phyloP scores from a whole-genome alignment of 2,888 invertebrate genomes.

The Caenorhabditis drosophilae region DNA sequence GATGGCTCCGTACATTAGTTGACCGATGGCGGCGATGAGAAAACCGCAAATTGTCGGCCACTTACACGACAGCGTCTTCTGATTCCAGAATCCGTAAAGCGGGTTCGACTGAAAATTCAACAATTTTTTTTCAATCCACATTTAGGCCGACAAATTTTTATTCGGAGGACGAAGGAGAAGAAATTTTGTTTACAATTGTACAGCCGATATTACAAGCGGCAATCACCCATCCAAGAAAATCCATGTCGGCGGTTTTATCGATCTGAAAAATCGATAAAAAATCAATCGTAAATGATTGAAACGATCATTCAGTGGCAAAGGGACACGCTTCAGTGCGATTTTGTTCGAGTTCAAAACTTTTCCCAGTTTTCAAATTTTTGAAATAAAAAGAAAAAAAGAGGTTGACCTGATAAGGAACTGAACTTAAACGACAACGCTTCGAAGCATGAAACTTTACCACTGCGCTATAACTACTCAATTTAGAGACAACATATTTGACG shows the following conservation, averaged over 20 bases:
- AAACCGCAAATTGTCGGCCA: slow-evolving; percentile 40
- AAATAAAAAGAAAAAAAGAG: too few relatives aligned
- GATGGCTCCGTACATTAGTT: slow-evolving; percentile 38
- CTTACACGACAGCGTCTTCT: slow-evolving; percentile 41
- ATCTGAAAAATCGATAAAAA: too few relatives aligned
- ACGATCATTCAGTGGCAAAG: too few relatives aligned
- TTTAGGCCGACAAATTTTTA: background rate
- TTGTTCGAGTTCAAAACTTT: background rate
- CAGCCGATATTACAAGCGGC: slow-evolving; percentile 48
- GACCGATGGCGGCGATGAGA: slow-evolving; percentile 36
- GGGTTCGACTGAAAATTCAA: slow-evolving; percentile 38
- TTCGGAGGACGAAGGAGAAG: background rate
- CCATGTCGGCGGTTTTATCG: slow-evolving; percentile 14
- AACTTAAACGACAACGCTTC: too few relatives aligned
- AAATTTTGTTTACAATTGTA: slow-evolving; percentile 32
- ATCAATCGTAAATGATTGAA: too few relatives aligned
- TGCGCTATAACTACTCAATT: too few relatives aligned
- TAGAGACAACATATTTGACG: too few relatives aligned
- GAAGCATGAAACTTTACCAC: too few relatives aligned
- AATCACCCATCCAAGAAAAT: slow-evolving; percentile 49
- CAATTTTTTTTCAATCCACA: background rate
- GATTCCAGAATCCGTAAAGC: slow-evolving; percentile 48
- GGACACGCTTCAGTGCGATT: too few relatives aligned
- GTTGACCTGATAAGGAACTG: too few relatives aligned
- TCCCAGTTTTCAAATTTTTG: too few relatives aligned